A percentile compares a stretch with the other conserved stretches of the same genome.
Evolutionary conservation across 2,888 invertebrate species (phyloP).

Genomic region (Nemoura dubitans): DNA sequence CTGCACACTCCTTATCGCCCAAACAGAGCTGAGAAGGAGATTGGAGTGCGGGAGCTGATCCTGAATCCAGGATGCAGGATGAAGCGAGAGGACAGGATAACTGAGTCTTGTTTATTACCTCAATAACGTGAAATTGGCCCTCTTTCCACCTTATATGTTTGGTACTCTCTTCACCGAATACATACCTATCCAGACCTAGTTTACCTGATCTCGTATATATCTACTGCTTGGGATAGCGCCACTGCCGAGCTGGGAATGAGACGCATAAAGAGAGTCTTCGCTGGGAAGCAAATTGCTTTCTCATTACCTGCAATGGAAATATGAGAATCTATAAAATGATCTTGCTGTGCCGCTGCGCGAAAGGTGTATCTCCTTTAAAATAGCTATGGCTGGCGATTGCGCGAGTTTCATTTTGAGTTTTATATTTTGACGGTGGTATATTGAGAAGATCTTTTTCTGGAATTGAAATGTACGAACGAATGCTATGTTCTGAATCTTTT

Average conservation of each 20-base stretch:
- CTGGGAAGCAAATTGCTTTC: constrained; percentile 33
- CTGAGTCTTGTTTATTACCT: constrained; percentile 46
- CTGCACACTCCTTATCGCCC: constrained; percentile 37
- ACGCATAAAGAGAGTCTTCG: constrained; percentile 25
- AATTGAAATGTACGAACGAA: background rate
- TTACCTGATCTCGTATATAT: constrained; percentile 36
- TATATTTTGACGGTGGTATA: background rate
- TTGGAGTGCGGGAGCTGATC: constrained; percentile 22
- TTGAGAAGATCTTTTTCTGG: background rate
- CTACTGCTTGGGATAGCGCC: background rate
- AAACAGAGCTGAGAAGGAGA: constrained; percentile 30
- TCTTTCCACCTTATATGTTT: constrained; percentile 22
- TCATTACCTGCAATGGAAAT: constrained; percentile 28
- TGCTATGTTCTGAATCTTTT: background rate
- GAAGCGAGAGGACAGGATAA: constrained; percentile 21
- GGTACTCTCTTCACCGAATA: constrained; percentile 23
- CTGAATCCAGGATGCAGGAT: background rate
- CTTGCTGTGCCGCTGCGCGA: background rate
- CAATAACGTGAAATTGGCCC: constrained; percentile 46
- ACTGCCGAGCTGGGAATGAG: background rate
- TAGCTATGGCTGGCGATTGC: background rate
- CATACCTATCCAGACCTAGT: constrained; percentile 15
- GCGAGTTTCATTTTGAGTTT: background rate
- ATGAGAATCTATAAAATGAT: constrained; percentile 36
- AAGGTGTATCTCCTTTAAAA: constrained; percentile 34